Evolutionary conservation across 2,113 vertebrate genomes (phyloP), one percentile per base, ranked within the genome.

Genomic region (Potamarius usumacintae): DNA sequence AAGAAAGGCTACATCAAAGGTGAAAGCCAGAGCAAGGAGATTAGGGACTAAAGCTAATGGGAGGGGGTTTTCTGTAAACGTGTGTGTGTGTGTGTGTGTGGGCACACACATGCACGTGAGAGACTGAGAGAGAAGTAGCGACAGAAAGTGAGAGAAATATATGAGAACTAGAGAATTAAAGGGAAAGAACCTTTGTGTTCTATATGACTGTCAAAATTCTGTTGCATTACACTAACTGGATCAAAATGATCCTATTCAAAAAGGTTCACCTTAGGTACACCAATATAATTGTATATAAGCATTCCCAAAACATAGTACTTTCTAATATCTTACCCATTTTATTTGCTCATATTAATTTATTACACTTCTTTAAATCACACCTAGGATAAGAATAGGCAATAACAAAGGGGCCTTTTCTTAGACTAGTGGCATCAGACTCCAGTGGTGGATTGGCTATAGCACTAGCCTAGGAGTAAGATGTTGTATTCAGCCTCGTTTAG

Each of bases 1-100:
- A 91, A 86, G 87, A 86, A 88, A 86, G 80, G 84, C 76, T 86
- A 88, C 88, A 89, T 91, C 90, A 91, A 89, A 91, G 86, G 69
- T 89, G 60, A 57, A 84, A 85, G 82, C 55, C 77, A 85, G 76
- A 86, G 82, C 83, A 71, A 88, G 78, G 74, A 88, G 82, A 86
- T 86, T 88, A 82, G 77, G 82, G 84, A 82, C 72, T 80, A 34
- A 86, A 83, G 42, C 88, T 57, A 79, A 77, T 50, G 84, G 71
- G 80, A 82, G 83, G 60, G 88, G 87, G 48, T 12, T 58, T n/a
- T 84, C 65, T 89, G 80, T 88, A 52, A 83, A 63, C 55, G 78
- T 18, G 30, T 52, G 63, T 80, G 52, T 81, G 82, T 63, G 30
- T 34, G 63, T 80, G 52, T 81, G 82, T 63, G 69, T 84, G 57